Evolutionary conservation across 2,113 vertebrate species (phyloP).

Genomic region (Antechinus flavipes): DNA sequence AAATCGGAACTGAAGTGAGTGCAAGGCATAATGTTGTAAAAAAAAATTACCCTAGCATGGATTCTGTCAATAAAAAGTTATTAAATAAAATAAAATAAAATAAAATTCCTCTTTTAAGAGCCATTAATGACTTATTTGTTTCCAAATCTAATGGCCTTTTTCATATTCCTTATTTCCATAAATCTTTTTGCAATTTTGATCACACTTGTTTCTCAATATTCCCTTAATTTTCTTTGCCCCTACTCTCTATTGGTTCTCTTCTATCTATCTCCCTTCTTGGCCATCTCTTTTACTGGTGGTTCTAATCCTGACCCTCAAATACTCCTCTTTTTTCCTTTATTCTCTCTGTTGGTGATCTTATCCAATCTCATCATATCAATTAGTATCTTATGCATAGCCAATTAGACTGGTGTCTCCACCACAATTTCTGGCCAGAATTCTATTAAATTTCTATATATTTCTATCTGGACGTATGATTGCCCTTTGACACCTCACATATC

Average conservation of each 20-base stretch:
- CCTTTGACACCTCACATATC: neutral
- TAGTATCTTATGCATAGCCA: neutral
- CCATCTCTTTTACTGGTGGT: neutral
- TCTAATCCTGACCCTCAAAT: neutral
- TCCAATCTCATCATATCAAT: neutral
- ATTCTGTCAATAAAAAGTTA: too few species aligned
- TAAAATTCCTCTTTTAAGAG: neutral
- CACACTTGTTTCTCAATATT: neutral
- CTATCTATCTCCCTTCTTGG: neutral
- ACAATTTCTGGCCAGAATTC: neutral
- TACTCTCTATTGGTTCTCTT: neutral
- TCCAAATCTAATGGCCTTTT: neutral
- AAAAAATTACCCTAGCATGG: too few species aligned
- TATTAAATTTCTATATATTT: neutral
- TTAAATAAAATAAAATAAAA: too few species aligned
- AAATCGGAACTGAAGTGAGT: too few species aligned
- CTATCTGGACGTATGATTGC: neutral
- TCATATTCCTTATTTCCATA: neutral
- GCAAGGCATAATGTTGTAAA: too few species aligned
- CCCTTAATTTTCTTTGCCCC: neutral
- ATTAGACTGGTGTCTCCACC: neutral
- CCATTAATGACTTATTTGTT: neutral
- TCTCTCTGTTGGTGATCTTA: neutral
- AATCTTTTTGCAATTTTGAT: neutral
- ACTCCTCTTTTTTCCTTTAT: neutral